Conservation (phyloP, 1,140 invertebrate genomes). For the Bacillus rossius region DNA sequence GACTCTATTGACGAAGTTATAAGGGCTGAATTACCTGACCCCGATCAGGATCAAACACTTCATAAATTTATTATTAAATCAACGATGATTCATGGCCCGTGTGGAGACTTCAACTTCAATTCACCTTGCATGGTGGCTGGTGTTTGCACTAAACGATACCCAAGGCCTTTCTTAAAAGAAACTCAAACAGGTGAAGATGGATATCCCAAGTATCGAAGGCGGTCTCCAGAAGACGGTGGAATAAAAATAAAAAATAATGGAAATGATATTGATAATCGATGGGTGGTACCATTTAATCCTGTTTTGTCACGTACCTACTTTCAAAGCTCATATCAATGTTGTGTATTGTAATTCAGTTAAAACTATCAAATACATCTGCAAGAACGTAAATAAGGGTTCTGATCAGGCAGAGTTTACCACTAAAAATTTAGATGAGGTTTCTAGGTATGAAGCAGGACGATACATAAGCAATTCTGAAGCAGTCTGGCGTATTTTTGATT, state of each 20-base stretch:
- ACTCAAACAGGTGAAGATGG: conserved; percentile 1
- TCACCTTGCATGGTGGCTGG: conserved; percentile 9
- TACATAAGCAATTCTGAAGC: neutral
- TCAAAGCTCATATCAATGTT: conserved; percentile 46
- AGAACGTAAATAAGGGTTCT: conserved; percentile 42
- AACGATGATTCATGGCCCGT: conserved; percentile 47
- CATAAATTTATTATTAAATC: conserved; percentile 37
- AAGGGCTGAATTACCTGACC: conserved; percentile 42
- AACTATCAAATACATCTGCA: conserved; percentile 47
- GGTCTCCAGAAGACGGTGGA: conserved; percentile 32
- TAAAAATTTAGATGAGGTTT: neutral
- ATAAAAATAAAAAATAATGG: conserved; percentile 26
- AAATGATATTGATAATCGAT: too few species aligned
- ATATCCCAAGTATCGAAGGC: conserved; percentile 12
- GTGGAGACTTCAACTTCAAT: conserved; percentile 28
- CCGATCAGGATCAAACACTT: conserved; percentile 30
- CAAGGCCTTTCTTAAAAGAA: conserved; percentile 7
- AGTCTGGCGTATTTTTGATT: conserved; percentile 16
- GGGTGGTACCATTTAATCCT: conserved; percentile 49
- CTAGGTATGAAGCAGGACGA: neutral
- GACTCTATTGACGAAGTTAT: conserved; percentile 36
- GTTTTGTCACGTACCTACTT: conserved; percentile 44
- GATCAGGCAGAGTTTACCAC: conserved; percentile 36
- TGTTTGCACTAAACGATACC: conserved; percentile 11
- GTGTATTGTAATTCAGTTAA: conserved; percentile 47